phyloP scores from a whole-genome alignment of 2,113 vertebrate genomes.

The Potamarius usumacintae region DNA sequence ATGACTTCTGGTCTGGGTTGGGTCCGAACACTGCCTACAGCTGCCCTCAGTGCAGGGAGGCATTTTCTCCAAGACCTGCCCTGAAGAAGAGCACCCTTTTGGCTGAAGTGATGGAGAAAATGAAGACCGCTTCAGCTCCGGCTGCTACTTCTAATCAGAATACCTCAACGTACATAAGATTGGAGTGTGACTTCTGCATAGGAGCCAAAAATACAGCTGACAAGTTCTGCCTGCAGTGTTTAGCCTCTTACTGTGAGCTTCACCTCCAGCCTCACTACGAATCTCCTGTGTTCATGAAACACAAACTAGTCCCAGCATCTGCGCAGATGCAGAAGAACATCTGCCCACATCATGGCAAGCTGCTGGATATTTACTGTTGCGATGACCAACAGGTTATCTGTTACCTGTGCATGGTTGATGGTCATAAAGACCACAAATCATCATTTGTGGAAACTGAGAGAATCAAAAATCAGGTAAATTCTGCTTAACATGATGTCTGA shows the following conservation, averaged over 20 bases:
- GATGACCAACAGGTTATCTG: constrained; percentile 25
- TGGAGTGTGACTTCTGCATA: constrained; percentile 40
- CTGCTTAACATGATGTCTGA: not conserved
- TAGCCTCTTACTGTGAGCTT: constrained; percentile 37
- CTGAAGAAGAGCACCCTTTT: constrained; percentile 40
- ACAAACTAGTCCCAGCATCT: constrained; percentile 25
- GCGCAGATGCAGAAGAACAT: constrained; percentile 10
- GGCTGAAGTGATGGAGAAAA: constrained; percentile 42
- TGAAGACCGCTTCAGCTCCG: constrained; percentile 18
- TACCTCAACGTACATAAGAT: not conserved
- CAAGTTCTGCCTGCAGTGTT: constrained; percentile 39
- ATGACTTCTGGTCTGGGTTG: constrained; percentile 9
- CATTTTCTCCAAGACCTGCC: constrained; percentile 31
- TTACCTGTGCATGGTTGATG: constrained; percentile 2
- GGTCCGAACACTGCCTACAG: not conserved
- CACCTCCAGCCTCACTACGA: constrained; percentile 35
- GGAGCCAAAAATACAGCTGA: constrained; percentile 30
- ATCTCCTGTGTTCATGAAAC: constrained; percentile 34
- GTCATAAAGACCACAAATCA: constrained; percentile 6
- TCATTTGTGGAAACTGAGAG: constrained; percentile 16
- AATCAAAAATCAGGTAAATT: constrained; percentile 4
- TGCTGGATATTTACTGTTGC: constrained; percentile 33
- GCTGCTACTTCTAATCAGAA: not conserved
- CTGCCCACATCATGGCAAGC: constrained; percentile 9
- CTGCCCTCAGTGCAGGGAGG: constrained; percentile 41